Percentiles rank a stretch among this genome's conserved stretches.
These are phyloP conservation scores for Hyla sarda DNA, from an alignment of 2,113 vertebrate genomes.

Conservation along the genomic window DNA sequence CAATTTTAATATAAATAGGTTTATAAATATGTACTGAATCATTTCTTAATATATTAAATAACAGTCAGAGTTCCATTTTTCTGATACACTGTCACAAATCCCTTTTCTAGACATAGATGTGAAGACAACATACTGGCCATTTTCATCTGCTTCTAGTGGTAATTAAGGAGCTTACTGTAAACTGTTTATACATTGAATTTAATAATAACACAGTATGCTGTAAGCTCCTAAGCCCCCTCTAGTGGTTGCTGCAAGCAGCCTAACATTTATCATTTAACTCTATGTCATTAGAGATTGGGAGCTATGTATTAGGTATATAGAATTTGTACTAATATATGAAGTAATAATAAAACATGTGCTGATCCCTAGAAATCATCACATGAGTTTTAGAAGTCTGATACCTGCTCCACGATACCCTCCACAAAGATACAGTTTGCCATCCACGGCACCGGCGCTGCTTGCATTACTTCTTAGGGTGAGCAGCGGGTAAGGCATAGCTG, in stretches of 20 bases:
- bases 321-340: not conserved
- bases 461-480: conserved; percentile 86
- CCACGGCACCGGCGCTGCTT: conserved; percentile 82
- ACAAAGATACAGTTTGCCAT: conserved; percentile 92
- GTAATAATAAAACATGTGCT: not conserved
- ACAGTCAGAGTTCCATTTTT: no score
- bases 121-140: no score
- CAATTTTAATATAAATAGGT: no score
- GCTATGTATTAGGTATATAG: not conserved
- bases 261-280: not conserved
- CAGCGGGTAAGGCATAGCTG: conserved; percentile 83
- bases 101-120: no score
- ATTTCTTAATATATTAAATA: no score
- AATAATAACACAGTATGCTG: not conserved
- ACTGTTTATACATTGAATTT: not conserved
- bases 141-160: no score
- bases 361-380: not conserved
- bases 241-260: not conserved
- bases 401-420: conserved; percentile 95
- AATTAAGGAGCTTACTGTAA: not conserved
- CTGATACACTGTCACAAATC: no score
- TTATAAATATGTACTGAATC: no score
- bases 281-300: not conserved
- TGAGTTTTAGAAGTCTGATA: conserved; percentile 64
- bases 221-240: not conserved